phyloP scores from a whole-genome alignment of 2,888 invertebrate species.

The Pyrrhia umbra region DNA sequence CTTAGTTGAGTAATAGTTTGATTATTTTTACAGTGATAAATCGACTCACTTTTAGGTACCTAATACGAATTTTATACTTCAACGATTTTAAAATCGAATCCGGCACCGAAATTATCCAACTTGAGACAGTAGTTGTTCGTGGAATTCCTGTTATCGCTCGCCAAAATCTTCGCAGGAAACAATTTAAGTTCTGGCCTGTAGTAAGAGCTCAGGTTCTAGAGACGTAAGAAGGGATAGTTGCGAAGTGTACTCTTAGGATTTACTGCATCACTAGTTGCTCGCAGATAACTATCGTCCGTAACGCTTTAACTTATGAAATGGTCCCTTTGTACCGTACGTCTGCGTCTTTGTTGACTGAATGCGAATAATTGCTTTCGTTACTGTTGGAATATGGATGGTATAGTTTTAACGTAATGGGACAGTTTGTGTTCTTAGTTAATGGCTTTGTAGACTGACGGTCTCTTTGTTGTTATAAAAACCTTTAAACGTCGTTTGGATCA shows the following conservation, averaged over 20 bases:
- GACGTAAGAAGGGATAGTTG: slow-evolving; percentile 78
- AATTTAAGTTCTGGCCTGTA: slow-evolving; percentile 72
- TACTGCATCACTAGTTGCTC: slow-evolving; percentile 86
- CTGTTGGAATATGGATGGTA: slow-evolving; percentile 79
- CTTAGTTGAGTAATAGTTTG: slow-evolving; percentile 63
- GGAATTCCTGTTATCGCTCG: slow-evolving; percentile 63
- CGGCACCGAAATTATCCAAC: slow-evolving; percentile 55
- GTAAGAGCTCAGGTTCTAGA: slow-evolving; percentile 74
- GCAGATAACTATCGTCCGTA: slow-evolving; percentile 83
- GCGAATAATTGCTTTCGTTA: slow-evolving; percentile 84
- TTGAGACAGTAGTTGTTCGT: slow-evolving; percentile 56
- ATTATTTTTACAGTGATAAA: slow-evolving; percentile 64
- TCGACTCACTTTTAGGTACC: slow-evolving; percentile 50
- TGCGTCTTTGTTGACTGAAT: slow-evolving; percentile 82
- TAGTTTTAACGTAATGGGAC: slow-evolving; percentile 81
- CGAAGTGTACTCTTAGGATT: slow-evolving; percentile 83
- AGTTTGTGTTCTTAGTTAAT: slow-evolving; percentile 85
- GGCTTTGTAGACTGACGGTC: slow-evolving; percentile 73
- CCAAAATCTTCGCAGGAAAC: slow-evolving; percentile 69
- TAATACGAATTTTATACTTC: slow-evolving; percentile 58
- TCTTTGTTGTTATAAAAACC: slow-evolving; percentile 76
- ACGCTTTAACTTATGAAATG: slow-evolving; percentile 85
- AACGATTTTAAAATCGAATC: slow-evolving; percentile 61
- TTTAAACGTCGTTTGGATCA: slow-evolving; percentile 66
- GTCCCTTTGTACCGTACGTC: slow-evolving; percentile 78